Conservation (phyloP, 1,140 invertebrate genomes). For the Drosophila rufa region DNA sequence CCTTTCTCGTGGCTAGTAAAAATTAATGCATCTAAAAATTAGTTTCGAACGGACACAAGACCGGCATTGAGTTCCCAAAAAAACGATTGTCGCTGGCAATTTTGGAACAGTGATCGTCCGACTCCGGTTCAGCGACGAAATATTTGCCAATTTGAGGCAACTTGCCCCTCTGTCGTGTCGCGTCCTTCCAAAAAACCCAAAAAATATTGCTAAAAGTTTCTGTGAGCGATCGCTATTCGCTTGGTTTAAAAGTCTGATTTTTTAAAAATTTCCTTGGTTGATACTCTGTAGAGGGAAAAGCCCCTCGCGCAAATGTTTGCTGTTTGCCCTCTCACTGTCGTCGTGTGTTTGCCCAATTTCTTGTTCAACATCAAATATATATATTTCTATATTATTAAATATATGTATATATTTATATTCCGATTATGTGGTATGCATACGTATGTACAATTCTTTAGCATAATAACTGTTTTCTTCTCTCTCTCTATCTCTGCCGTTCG, state of each 20-base stretch:
- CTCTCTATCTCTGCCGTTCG: neutral
- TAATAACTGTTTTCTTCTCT: constrained; percentile 57
- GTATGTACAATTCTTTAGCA: constrained; percentile 65
- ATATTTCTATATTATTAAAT: constrained; percentile 68
- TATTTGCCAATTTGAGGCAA: neutral
- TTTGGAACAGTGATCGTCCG: neutral
- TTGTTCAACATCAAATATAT: constrained; percentile 74
- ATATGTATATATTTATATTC: constrained; percentile 68
- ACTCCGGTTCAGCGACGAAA: neutral
- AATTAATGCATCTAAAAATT: constrained; percentile 22
- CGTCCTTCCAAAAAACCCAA: constrained; percentile 9
- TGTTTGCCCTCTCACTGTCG: neutral
- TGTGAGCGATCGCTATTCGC: constrained; percentile 16
- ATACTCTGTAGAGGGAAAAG: neutral
- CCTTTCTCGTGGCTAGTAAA: constrained; percentile 13
- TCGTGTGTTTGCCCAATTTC: constrained; percentile 29
- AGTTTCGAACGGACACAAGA: neutral
- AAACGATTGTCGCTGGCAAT: neutral
- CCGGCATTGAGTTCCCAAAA: neutral
- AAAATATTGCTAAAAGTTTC: constrained; percentile 28
- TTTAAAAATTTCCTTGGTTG: constrained; percentile 18
- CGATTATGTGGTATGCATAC: constrained; percentile 72
- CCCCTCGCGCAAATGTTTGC: neutral
- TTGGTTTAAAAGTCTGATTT: constrained; percentile 30
- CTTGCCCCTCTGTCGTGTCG: too few species aligned